Conservation (phyloP, 1,140 invertebrate genomes). For the Euura lappo region DNA sequence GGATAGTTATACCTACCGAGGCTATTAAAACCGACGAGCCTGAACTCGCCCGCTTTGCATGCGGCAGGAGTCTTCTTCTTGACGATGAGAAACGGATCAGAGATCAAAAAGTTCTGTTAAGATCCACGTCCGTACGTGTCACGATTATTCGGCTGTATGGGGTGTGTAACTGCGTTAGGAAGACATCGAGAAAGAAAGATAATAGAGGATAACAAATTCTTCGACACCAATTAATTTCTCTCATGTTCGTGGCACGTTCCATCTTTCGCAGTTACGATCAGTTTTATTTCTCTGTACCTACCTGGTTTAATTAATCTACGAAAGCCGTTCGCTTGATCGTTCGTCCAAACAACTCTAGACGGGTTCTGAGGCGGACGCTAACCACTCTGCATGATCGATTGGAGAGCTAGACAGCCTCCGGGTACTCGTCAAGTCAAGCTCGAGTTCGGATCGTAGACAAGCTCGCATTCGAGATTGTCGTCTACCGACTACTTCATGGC, state of each 20-base stretch:
- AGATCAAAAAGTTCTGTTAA: too few relatives aligned
- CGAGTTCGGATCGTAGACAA: not conserved
- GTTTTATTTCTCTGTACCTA: not conserved
- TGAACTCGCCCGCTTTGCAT: too few relatives aligned
- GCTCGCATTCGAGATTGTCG: not conserved
- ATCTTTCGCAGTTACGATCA: not conserved
- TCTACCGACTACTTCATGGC: too few relatives aligned
- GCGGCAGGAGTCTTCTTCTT: too few relatives aligned
- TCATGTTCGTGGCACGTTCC: not conserved
- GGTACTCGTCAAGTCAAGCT: not conserved
- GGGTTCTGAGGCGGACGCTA: not conserved
- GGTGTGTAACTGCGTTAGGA: too few relatives aligned
- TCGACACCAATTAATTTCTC: not conserved
- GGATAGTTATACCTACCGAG: not conserved
- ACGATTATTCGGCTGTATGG: too few relatives aligned
- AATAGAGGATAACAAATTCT: not conserved
- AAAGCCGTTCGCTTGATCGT: not conserved
- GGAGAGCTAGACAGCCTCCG: not conserved
- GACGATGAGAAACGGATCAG: too few relatives aligned
- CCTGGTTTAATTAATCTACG: conserved; percentile 3
- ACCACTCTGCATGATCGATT: not conserved
- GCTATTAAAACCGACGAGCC: not conserved
- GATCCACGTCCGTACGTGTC: too few relatives aligned
- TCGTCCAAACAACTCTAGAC: not conserved
- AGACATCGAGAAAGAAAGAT: too few relatives aligned